Evolutionary conservation across 1,140 invertebrate genomes (phyloP).

Genomic region (Pseudomyrmex pallidus): DNA sequence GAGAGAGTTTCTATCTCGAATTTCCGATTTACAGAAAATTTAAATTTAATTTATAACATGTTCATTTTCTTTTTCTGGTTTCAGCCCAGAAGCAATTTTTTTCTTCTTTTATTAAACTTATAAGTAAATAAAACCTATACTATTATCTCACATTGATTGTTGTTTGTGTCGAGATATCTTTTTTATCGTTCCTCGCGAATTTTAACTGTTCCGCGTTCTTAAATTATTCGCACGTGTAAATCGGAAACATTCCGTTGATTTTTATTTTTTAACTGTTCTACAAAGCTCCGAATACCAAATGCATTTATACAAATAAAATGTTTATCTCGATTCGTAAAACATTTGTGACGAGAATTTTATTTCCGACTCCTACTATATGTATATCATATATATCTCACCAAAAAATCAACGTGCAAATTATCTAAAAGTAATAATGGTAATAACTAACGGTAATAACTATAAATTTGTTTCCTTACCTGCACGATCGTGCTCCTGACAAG

Average conservation of each 20-base stretch:
- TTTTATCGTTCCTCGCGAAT: not conserved
- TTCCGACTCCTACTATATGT: not conserved
- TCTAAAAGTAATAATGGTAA: not conserved
- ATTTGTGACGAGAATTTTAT: constrained; percentile 18
- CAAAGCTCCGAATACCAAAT: not conserved
- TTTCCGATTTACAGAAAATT: constrained; percentile 8
- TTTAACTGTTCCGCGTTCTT: not conserved
- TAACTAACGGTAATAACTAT: not conserved
- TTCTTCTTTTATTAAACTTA: constrained; percentile 2
- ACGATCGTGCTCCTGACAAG: constrained; percentile 24
- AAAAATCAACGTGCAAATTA: not conserved
- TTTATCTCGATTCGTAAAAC: not conserved
- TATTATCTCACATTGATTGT: not conserved
- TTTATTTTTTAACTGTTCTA: constrained; percentile 14
- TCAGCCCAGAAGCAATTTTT: constrained; percentile 10
- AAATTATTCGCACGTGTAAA: constrained; percentile 2
- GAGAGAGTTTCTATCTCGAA: not conserved
- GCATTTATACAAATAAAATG: not conserved
- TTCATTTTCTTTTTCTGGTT: constrained; percentile 8
- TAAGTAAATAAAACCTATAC: constrained; percentile 17
- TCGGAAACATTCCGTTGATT: constrained; percentile 5
- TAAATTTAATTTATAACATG: constrained; percentile 3
- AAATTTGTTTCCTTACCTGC: constrained; percentile 46
- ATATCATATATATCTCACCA: not conserved
- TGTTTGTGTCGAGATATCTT: constrained; percentile 13